These are phyloP conservation scores for Cosmorhoe ocellata DNA, from an alignment of 2,888 invertebrate genomes.

Conservation along the genomic window DNA sequence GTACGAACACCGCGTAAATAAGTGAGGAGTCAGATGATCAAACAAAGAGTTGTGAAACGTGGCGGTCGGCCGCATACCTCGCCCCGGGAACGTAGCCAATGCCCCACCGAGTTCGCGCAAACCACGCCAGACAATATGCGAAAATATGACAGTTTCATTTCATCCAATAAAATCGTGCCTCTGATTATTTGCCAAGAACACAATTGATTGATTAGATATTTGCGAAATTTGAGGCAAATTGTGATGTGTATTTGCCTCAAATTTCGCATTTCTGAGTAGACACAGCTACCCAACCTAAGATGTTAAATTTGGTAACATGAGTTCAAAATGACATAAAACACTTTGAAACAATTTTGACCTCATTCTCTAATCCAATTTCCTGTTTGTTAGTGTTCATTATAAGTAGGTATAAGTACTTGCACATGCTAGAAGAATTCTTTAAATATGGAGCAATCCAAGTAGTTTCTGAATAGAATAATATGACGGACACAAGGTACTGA, in stretches of 20 bases:
- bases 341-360: constrained; percentile 23
- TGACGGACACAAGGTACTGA: background rate
- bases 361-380: constrained; percentile 33
- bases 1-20: constrained; percentile 61
- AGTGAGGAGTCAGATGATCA: constrained; percentile 63
- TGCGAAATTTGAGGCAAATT: constrained; percentile 3
- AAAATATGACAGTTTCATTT: constrained; percentile 57
- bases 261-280: too few relatives aligned
- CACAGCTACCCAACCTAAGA: background rate
- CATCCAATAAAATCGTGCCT: constrained; percentile 29
- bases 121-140: constrained; percentile 48
- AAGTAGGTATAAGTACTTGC: too few relatives aligned
- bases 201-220: constrained; percentile 19
- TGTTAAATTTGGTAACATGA: background rate
- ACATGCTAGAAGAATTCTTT: constrained; percentile 21
- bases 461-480: constrained; percentile 1
- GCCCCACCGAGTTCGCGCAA: constrained; percentile 56
- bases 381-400: constrained; percentile 26
- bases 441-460: background rate
- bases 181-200: constrained; percentile 10
- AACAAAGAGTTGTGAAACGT: constrained; percentile 75
- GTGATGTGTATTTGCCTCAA: too few relatives aligned
- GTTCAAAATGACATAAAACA: constrained; percentile 3
- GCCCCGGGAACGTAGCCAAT: constrained; percentile 72
- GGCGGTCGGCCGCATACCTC: constrained; percentile 65